Percentiles rank a stretch among this genome's conserved stretches.
phyloP scores from a whole-genome alignment of 2,797 vertebrate genomes.

The Lemur catta region DNA sequence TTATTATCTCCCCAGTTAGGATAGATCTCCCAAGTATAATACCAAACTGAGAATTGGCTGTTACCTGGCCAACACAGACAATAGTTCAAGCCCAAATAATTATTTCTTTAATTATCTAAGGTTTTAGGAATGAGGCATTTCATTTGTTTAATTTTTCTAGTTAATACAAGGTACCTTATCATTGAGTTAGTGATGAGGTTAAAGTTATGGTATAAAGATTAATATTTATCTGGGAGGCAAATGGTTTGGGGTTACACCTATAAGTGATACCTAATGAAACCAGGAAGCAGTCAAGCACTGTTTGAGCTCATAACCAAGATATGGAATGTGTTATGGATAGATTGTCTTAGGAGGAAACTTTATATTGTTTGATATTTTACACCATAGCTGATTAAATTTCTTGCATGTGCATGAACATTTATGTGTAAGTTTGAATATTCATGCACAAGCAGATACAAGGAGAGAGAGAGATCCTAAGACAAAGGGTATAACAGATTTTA shows the following conservation, averaged over 20 bases:
- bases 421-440: neutral
- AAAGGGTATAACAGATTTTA: neutral
- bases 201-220: neutral
- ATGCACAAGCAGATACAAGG: neutral
- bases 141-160: slow-evolving; percentile 31
- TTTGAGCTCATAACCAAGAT: neutral
- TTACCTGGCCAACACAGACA: neutral
- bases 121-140: neutral
- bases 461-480: neutral
- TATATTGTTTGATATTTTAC: neutral
- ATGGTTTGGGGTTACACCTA: neutral
- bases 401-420: neutral
- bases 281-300: neutral
- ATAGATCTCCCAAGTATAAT: neutral
- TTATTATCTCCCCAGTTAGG: neutral
- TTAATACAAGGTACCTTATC: neutral
- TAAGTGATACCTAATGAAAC: neutral
- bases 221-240: neutral
- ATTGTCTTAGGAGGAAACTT: neutral
- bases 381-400: neutral
- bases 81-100: neutral
- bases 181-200: neutral
- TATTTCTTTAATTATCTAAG: neutral
- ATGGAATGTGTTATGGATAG: neutral
- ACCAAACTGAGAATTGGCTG: neutral